A percentile compares a stretch with the other conserved stretches of the same genome.
phyloP scores from a whole-genome alignment of 1,140 invertebrate genomes.

The Pissodes strobi region DNA sequence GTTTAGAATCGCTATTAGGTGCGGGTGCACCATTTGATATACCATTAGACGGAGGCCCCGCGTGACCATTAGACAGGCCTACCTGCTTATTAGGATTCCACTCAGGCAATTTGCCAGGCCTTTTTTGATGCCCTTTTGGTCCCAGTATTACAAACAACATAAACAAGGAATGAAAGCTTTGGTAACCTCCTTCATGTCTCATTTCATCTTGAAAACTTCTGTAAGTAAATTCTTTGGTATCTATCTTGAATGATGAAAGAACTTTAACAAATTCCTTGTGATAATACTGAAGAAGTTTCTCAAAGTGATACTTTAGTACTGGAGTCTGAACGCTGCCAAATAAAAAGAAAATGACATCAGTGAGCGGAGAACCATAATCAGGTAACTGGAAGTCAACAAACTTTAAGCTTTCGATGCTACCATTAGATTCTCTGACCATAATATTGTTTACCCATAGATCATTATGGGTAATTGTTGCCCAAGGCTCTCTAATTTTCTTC shows the following conservation, averaged over 20 bases:
- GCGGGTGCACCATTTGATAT: background rate
- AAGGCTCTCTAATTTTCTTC: conserved; percentile 49
- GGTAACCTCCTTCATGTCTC: background rate
- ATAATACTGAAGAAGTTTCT: conserved; percentile 59
- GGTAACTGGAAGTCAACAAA: conserved; percentile 67
- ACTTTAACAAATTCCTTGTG: conserved; percentile 56
- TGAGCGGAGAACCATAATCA: conserved; percentile 57
- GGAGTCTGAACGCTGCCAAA: conserved; percentile 58
- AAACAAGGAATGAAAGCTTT: conserved; percentile 14
- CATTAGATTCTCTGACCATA: conserved; percentile 56
- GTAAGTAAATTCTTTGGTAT: conserved; percentile 34
- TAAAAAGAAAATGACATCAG: conserved; percentile 64
- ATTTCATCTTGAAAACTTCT: conserved; percentile 40
- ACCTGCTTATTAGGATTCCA: conserved; percentile 6
- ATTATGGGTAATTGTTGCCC: conserved; percentile 59
- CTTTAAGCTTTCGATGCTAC: conserved; percentile 57
- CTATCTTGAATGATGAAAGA: conserved; percentile 41
- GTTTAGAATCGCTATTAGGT: background rate
- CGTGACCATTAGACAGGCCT: background rate
- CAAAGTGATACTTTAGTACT: conserved; percentile 53
- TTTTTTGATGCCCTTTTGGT: background rate
- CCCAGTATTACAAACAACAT: conserved; percentile 20
- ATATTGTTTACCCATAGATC: conserved; percentile 69
- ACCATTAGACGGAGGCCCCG: background rate
- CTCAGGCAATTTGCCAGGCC: background rate